Conservation (phyloP, 2,888 invertebrate genomes). For the Plebejus melissa region DNA sequence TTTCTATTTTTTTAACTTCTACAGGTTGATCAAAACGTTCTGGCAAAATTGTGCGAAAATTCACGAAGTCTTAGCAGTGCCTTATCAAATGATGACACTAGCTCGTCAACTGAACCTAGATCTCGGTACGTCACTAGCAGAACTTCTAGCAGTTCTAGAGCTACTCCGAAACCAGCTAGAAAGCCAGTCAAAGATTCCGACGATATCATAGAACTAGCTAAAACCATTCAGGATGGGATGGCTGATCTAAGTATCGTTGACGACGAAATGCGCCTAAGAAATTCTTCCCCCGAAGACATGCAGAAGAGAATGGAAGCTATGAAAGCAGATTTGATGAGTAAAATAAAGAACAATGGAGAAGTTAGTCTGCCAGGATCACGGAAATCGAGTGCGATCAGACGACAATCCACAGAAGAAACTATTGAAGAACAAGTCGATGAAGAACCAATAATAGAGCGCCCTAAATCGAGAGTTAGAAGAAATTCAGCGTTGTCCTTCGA, state of each 20-base stretch:
- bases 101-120: constrained; percentile 59
- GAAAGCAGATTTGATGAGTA: constrained; percentile 63
- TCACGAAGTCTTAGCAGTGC: constrained; percentile 63
- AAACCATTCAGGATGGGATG: constrained; percentile 78
- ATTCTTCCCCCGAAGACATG: constrained; percentile 51
- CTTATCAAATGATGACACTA: constrained; percentile 63
- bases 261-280: constrained; percentile 49
- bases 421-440: constrained; percentile 58
- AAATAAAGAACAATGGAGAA: constrained; percentile 61
- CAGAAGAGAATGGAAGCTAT: constrained; percentile 62
- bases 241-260: constrained; percentile 67
- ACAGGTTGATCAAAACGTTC: constrained; percentile 57
- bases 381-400: constrained; percentile 54
- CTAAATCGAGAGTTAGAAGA: constrained; percentile 61
- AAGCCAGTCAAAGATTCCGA: constrained; percentile 61
- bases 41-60: constrained; percentile 62
- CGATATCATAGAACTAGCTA: constrained; percentile 72
- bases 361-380: constrained; percentile 43
- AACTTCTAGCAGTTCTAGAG: constrained; percentile 53
- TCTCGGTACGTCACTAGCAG: constrained; percentile 56
- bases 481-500: constrained; percentile 61
- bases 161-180: constrained; percentile 55
- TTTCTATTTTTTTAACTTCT: constrained; percentile 10
- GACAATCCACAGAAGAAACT: constrained; percentile 58
- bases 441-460: constrained; percentile 50